Base-by-base conservation (phyloP, 2,113 vertebrate genomes). In the Ranitomeya imitator region DNA sequence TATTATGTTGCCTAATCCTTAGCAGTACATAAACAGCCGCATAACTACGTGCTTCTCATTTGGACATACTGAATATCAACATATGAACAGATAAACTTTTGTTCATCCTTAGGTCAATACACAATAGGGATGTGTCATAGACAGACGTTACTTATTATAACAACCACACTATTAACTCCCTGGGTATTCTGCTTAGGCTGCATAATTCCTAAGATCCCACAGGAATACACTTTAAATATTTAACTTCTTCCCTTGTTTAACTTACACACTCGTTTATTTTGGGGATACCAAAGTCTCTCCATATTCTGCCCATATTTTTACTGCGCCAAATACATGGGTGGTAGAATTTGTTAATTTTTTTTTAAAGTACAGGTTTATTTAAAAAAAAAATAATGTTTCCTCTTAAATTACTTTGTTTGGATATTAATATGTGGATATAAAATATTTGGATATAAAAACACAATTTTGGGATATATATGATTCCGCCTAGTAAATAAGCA, bases 91-190 rank as follows among this genome's bases (percentile, higher is more conserved):
- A 55, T 84, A 51, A 69, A 71, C 63, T 84, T 71, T 52, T 84
- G 65, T 84, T 71, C 45, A 67, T 60, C 31, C 82, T 52, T 84
- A 23, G 45, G 65, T 69, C 83, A 71, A 73, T 57, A 73, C 45
- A 73, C 65, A 73, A 74, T 85, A 52, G 51, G 78, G 55, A 80
- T 85, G 67, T 85, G 54, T 85, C 83, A 85, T 63, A 85, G 83
- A 85, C 83, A 85, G 83, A 73, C 67, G 67, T 57, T 85, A 73
- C 54, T 55, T 85, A 85, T 71, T 74, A 73, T 51, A 85, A 74
- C 81, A 83, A 83, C 81, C 81, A 73, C 83, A 85, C 83, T 74
- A 59, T 85, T 85, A 85, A 85, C 83, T 85, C 67, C 83, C 61
- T 85, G 67, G 67, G 37, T 85, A 74, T 74, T 85, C 52, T 85